Evolutionary conservation across 2,888 invertebrate species (phyloP), one percentile per base, ranked within the genome.

Genomic region (Dynastes maya): DNA sequence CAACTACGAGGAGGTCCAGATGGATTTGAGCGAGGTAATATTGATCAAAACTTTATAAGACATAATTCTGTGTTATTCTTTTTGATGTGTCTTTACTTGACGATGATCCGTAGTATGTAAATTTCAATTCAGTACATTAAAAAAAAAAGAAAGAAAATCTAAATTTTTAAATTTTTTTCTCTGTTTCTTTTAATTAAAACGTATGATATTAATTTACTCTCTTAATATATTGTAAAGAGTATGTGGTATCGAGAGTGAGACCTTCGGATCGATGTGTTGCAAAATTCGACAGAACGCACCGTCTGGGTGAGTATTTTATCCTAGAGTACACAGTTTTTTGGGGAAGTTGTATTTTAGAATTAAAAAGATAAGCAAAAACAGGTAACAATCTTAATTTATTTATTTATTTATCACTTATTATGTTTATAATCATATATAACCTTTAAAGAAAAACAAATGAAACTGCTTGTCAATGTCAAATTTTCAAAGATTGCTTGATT

Each of bases 1-100:
- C 79, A 94, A 94, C 88, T 94, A 94, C 85, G 94, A 94, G 83
- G 92, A 93, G 83, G 94, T 94, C 81, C 94, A 94, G 87, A 95
- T 95, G 94, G 94, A 95, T 84, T 91, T 94, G 91, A 95, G 94
- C 90, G 94, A 90, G 90, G 90, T 90, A 89, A 88, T 85, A 75
- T 68, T 68, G 27, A 68, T 22, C 51, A 55, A 22, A 6, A 22
- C 22, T 8, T 55, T 55, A 55, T 55, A 55, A 45, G 45, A 45
- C 0, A 11, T 45, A 45, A 45, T 45, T 45, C 45, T 45, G 45
- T 45, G 11, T 45, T 45, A 11, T 45, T 45, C 8, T 45, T 45
- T 45, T 45, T 45, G 45, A 45, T 45, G 11, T 45, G 45, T 9
- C 45, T 45, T 45, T 11, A 45, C 45, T 45, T 45, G 45, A 45